Evolutionary conservation across 2,888 invertebrate species (phyloP).

Genomic region (Dimorphilus gyrociliatus): DNA sequence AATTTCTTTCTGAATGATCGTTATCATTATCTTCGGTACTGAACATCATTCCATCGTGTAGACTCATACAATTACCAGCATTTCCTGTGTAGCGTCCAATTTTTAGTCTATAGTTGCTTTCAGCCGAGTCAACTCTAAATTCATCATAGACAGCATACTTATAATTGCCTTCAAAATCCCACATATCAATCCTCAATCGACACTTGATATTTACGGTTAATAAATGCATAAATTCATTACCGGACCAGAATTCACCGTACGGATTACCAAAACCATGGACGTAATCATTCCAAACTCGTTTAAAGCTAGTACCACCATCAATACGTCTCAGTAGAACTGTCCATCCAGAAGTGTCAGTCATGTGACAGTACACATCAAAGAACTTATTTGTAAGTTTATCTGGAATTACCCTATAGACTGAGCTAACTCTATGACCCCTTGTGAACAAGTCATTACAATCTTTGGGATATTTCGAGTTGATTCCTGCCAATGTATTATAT

Average conservation of each 20-base stretch:
- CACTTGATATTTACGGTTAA: slow-evolving; percentile 16
- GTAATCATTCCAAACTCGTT: slow-evolving; percentile 30
- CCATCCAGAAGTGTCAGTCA: slow-evolving; percentile 26
- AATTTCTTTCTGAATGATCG: slow-evolving; percentile 27
- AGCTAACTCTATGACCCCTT: too few species aligned
- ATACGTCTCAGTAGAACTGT: slow-evolving; percentile 22
- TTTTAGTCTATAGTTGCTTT: slow-evolving; percentile 19
- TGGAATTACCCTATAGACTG: too few species aligned
- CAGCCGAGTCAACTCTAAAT: slow-evolving; percentile 21
- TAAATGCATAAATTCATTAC: slow-evolving; percentile 14
- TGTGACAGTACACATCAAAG: slow-evolving; percentile 30
- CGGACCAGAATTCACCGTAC: slow-evolving; percentile 32
- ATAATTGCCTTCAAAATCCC: slow-evolving; percentile 33
- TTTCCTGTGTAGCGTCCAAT: slow-evolving; percentile 10
- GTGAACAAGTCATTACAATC: too few species aligned
- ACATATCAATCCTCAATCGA: slow-evolving; percentile 28
- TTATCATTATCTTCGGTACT: slow-evolving; percentile 34
- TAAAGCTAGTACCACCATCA: slow-evolving; percentile 22
- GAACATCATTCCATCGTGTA: slow-evolving; percentile 32
- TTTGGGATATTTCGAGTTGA: too few species aligned
- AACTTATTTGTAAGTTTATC: too few species aligned
- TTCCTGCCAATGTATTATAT: too few species aligned
- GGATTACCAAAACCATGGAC: slow-evolving; percentile 31
- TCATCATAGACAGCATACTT: slow-evolving; percentile 24
- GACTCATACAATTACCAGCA: slow-evolving; percentile 16